Evolutionary conservation across 37 sponge, comb jelly and placozoan genomes (phyloP).

Genomic region (Oscarella lobularis): DNA sequence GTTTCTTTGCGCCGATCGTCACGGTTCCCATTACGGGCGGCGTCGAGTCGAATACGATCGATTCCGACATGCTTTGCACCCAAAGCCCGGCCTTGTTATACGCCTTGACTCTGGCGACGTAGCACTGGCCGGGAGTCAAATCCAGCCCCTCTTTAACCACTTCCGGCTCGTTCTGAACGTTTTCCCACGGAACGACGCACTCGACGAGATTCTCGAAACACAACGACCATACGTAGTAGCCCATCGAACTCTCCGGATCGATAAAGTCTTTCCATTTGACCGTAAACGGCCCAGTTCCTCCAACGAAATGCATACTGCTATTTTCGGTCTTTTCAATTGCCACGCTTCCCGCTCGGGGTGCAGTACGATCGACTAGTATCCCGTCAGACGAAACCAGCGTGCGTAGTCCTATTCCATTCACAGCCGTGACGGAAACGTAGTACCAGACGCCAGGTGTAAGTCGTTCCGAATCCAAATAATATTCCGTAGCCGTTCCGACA

Average conservation of each 20-base stretch:
- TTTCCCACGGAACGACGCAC: background rate
- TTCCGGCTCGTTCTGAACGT: background rate
- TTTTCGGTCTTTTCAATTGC: background rate
- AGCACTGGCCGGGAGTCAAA: background rate
- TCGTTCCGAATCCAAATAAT: background rate
- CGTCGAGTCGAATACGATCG: background rate
- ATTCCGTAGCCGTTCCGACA: background rate
- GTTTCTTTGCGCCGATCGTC: background rate
- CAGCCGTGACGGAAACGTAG: background rate
- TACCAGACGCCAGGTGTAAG: background rate
- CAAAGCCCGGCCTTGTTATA: background rate
- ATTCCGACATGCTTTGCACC: background rate
- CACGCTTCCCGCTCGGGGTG: background rate
- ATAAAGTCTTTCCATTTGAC: background rate
- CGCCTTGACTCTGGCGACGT: background rate
- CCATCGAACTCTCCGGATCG: background rate
- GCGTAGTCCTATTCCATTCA: background rate
- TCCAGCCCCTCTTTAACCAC: background rate
- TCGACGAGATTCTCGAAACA: background rate
- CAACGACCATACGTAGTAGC: background rate
- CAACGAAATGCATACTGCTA: background rate
- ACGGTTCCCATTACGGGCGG: background rate
- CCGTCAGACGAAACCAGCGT: background rate
- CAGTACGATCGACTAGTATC: background rate
- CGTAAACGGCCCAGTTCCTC: background rate